A percentile compares a stretch with the other conserved stretches of the same genome.
phyloP scores from a whole-genome alignment of 2,797 vertebrate species.

The Tokudaia muenninki region DNA sequence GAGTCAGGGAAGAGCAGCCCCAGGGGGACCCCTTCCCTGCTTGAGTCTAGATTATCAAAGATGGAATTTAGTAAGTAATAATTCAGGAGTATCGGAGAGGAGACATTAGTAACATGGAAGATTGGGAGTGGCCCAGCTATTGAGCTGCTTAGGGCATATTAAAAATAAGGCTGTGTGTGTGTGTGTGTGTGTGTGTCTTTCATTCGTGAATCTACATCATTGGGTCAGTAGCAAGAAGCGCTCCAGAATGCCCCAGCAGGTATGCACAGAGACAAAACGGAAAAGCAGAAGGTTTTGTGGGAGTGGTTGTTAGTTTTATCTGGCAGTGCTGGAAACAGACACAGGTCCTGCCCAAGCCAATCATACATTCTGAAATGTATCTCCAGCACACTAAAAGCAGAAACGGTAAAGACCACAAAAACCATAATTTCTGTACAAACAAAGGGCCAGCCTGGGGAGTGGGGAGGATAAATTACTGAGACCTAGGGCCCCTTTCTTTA shows the following conservation, averaged over 20 bases:
- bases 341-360: not conserved
- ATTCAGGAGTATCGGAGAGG: not conserved
- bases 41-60: not conserved
- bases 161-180: not conserved
- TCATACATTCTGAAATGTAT: too few relatives aligned
- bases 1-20: not conserved
- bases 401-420: constrained; percentile 13
- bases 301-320: not conserved
- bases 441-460: not conserved
- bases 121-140: not conserved
- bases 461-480: not conserved
- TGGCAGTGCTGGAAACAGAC: not conserved
- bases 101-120: not conserved
- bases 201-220: not conserved
- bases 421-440: not conserved
- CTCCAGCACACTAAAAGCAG: not conserved
- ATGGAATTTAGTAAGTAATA: not conserved
- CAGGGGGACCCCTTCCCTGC: too few relatives aligned
- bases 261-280: not conserved
- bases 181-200: not conserved
- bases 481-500: not conserved
- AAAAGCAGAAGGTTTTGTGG: not conserved
- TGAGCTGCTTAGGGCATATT: not conserved
- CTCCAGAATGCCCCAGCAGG: not conserved
- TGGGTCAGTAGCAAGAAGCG: not conserved